Conservation (phyloP, 2,113 vertebrate species). For the Sorex araneus region DNA sequence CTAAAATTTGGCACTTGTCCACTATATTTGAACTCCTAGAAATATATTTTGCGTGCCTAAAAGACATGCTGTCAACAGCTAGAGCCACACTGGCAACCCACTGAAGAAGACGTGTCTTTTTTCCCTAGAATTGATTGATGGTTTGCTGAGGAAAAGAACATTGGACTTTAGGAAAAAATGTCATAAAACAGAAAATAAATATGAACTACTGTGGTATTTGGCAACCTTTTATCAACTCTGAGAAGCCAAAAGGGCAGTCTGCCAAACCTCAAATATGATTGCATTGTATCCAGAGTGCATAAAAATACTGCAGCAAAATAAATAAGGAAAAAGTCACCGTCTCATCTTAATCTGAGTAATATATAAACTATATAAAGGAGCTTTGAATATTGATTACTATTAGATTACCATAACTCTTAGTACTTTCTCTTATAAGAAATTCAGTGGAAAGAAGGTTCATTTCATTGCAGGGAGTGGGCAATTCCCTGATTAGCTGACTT, state of each 20-base stretch:
- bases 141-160: slow-evolving; percentile 77
- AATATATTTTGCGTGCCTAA: slow-evolving; percentile 30
- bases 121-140: slow-evolving; percentile 80
- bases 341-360: slow-evolving; percentile 67
- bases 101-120: slow-evolving; percentile 70
- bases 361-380: background rate
- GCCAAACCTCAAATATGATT: slow-evolving; percentile 83
- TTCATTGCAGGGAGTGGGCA: background rate
- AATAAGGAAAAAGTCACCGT: slow-evolving; percentile 48
- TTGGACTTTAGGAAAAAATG: slow-evolving; percentile 73
- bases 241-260: slow-evolving; percentile 84
- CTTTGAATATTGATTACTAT: slow-evolving; percentile 29
- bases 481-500: background rate
- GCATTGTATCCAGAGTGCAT: slow-evolving; percentile 74
- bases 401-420: slow-evolving; percentile 24
- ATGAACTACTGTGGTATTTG: slow-evolving; percentile 84
- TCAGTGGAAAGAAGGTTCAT: background rate
- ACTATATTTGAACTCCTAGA: slow-evolving; percentile 54
- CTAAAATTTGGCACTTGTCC: slow-evolving; percentile 39
- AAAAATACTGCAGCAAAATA: slow-evolving; percentile 77
- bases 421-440: background rate
- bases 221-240: slow-evolving; percentile 85
- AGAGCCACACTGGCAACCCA: slow-evolving; percentile 61
- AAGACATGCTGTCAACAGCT: slow-evolving; percentile 61
- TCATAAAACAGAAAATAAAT: slow-evolving; percentile 85